A percentile compares a stretch with the other conserved stretches of the same genome.
Evolutionary conservation across 2,797 vertebrate species (phyloP).

Genomic region (Typhlichthys subterraneus): DNA sequence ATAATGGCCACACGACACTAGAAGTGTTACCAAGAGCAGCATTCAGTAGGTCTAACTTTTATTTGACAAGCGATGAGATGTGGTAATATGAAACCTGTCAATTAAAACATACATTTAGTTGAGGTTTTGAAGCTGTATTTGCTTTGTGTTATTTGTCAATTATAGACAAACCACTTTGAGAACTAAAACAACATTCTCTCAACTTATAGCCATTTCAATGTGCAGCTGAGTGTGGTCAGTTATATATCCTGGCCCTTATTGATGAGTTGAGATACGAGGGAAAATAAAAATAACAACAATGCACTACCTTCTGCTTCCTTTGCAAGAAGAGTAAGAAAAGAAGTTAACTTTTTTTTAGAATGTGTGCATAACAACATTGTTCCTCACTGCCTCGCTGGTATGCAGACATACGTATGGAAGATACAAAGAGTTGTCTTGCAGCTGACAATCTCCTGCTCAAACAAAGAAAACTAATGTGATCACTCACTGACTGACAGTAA

Average conservation of each 20-base stretch:
- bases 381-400: constrained; percentile 36
- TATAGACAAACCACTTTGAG: background rate
- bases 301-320: constrained; percentile 62
- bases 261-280: constrained; percentile 6
- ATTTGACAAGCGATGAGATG: no score
- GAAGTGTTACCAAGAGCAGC: no score
- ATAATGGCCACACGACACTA: no score
- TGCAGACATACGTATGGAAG: constrained; percentile 45
- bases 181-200: background rate
- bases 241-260: constrained; percentile 41
- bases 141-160: background rate
- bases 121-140: no score
- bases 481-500: constrained; percentile 25
- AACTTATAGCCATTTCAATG: background rate
- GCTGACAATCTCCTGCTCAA: constrained; percentile 21
- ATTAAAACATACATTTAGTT: no score
- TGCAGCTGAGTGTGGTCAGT: constrained; percentile 29
- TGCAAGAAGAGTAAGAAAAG: constrained; percentile 52
- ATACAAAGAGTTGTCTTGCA: constrained; percentile 29
- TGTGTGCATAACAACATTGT: constrained; percentile 39
- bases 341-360: constrained; percentile 27
- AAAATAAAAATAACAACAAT: constrained; percentile 1
- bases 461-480: constrained; percentile 37
- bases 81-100: no score
- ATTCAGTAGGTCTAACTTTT: no score